phyloP scores from a whole-genome alignment of 1,140 invertebrate genomes.

The Papilio aristodemus region DNA sequence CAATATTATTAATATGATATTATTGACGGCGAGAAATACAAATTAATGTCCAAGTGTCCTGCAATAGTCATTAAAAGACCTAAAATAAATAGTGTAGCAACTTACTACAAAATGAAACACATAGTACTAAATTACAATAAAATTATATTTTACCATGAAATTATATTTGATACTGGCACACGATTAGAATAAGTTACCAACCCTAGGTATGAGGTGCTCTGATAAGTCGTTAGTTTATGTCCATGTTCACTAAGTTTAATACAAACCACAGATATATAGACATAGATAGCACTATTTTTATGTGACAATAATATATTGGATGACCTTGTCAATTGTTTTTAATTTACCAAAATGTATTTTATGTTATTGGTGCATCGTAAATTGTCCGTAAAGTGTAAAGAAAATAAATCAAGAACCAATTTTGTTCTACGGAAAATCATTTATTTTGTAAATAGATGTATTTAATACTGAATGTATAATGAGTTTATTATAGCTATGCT shows the following conservation, averaged over 20 bases:
- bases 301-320: constrained; percentile 20
- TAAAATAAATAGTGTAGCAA: constrained; percentile 3
- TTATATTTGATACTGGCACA: constrained; percentile 33
- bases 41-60: neutral
- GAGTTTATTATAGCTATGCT: neutral
- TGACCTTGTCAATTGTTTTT: constrained; percentile 5
- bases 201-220: constrained; percentile 23
- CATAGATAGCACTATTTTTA: constrained; percentile 30
- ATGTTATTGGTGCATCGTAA: neutral
- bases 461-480: constrained; percentile 9
- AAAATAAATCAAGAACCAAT: neutral
- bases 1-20: neutral
- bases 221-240: constrained; percentile 14
- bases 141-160: constrained; percentile 29
- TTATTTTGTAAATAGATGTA: neutral
- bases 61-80: neutral
- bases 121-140: constrained; percentile 24
- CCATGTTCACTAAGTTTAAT: constrained; percentile 8
- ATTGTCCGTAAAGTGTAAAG: neutral
- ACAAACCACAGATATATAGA: constrained; percentile 26
- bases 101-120: neutral
- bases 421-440: neutral
- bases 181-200: constrained; percentile 25
- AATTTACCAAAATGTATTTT: neutral
- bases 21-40: neutral